These are phyloP conservation scores for Coracias cyanogaster DNA, from an alignment of 2,797 vertebrate species.

Conservation along the genomic window DNA sequence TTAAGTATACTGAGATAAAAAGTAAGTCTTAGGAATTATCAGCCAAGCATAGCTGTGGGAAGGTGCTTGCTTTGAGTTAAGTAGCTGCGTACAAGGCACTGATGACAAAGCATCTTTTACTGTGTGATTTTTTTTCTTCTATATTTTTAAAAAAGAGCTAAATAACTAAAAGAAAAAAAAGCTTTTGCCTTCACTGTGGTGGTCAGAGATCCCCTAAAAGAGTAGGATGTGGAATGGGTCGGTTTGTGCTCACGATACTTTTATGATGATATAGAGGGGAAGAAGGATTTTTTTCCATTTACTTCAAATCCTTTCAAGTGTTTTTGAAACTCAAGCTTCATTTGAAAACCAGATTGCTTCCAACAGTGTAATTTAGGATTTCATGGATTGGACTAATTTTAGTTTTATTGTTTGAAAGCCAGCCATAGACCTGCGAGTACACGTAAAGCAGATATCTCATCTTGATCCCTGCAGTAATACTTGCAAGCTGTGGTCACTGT, in stretches of 20 bases:
- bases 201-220: neutral
- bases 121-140: neutral
- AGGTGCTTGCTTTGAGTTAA: neutral
- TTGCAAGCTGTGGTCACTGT: neutral
- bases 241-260: neutral
- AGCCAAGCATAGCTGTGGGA: neutral
- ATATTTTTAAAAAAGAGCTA: neutral
- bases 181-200: neutral
- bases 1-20: neutral
- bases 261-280: neutral
- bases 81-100: neutral
- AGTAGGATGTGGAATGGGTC: neutral
- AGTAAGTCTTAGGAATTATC: neutral
- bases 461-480: neutral
- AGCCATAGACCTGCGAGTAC: neutral
- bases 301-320: neutral
- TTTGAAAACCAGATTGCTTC: neutral
- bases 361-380: neutral
- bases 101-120: slow-evolving; percentile 40
- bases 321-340: neutral
- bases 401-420: neutral
- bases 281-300: neutral
- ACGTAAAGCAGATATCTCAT: neutral
- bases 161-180: neutral
- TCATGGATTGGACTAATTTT: neutral